Evolutionary conservation across 1,140 invertebrate genomes (phyloP).

Genomic region (Drosophila saltans): DNA sequence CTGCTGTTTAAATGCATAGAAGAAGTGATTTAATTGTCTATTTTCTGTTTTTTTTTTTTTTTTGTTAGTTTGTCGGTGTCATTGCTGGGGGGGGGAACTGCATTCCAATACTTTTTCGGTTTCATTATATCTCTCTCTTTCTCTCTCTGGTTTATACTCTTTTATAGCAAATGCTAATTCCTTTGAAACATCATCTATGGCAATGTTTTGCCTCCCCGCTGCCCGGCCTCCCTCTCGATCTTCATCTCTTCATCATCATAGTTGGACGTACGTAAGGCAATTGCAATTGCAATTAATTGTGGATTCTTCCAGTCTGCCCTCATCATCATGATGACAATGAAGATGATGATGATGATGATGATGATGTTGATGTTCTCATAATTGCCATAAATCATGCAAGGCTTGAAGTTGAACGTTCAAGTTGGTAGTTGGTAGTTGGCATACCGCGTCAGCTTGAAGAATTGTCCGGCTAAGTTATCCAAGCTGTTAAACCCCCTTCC

Average conservation of each 20-base stretch:
- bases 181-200: constrained; percentile 4
- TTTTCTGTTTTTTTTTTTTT: neutral
- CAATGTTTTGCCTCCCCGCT: too few species aligned
- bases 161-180: constrained; percentile 5
- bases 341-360: constrained; percentile 21
- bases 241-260: constrained; percentile 22
- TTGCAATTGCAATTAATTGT: constrained; percentile 61
- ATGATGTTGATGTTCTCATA: constrained; percentile 48
- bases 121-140: neutral
- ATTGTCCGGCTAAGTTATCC: constrained; percentile 8
- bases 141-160: neutral
- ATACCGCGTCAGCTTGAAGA: constrained; percentile 22
- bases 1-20: neutral
- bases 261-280: constrained; percentile 26
- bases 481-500: too few species aligned
- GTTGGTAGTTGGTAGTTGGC: constrained; percentile 27
- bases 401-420: constrained; percentile 57
- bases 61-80: neutral
- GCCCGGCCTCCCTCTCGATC: neutral
- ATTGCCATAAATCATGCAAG: constrained; percentile 82
- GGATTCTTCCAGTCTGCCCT: constrained; percentile 46
- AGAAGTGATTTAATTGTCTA: neutral
- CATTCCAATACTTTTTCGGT: neutral
- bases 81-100: neutral
- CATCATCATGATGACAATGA: constrained; percentile 42